Base-by-base conservation (phyloP, 2,797 vertebrate genomes). In the Podarcis siculus region DNA sequence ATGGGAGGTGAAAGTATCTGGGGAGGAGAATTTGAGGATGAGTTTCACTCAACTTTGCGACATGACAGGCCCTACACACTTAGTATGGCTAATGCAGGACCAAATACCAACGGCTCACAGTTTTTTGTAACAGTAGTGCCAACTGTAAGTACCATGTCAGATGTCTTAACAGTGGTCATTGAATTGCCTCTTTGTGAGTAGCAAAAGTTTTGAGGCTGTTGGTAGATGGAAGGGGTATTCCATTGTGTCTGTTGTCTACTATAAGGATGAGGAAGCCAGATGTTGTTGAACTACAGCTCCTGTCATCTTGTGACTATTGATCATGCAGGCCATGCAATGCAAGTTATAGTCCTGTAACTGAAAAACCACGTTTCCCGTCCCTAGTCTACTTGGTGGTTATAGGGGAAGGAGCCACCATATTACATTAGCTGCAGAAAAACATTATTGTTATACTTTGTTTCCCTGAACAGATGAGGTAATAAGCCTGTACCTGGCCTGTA, bases 1-100 rank as follows among this genome's bases (percentile, higher is more conserved):
- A 99, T 99, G 98, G 99, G 99, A 80, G 99, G 99, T 81, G 99
- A 99, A 97, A 99, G 99, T 96, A 99, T 99, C 95, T 99, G 99
- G 99, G 98, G 98, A 78, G 98, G 98, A 87, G 99, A 99, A 96
- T 99, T 99, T 93, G 99, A 99, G 96, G 99, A 99, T 3, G 99
- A 99, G 95, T 99, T 99, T 95, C 99, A 99, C 78, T 96, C 98
- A 92, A 99, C 98, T 5, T 97, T 99, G 95, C 97, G 99, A 90
- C 99, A 99, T 77, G 99, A 99, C 95, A 98, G 99, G 72, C 99
- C 99, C 1, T 99, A 99, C 94, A 99, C 99, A 0, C 98, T 99
- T 45, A 99, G 99, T 78, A 99, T 99, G 99, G 99, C 99, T 75
- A 99, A 99, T 67, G 98, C 95, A n/a, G 99, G 98, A 69, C 95